These are phyloP conservation scores for Silurus meridionalis DNA, from an alignment of 2,113 vertebrate genomes.

Conservation along the genomic window DNA sequence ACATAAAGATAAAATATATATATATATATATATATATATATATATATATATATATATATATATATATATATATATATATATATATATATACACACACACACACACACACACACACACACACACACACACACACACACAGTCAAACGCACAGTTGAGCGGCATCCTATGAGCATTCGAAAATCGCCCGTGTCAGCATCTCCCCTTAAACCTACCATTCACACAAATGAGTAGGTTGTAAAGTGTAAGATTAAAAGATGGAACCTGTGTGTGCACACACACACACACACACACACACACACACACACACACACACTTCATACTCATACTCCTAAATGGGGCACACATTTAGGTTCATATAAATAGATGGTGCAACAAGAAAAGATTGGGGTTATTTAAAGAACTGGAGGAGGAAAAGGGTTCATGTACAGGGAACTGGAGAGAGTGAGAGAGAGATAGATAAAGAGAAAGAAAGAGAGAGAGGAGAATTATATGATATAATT, in stretches of 20 bases:
- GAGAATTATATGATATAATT: constrained; percentile 53
- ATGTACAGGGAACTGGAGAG: constrained; percentile 59
- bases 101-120: neutral
- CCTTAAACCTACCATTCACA: constrained; percentile 37
- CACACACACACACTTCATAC: neutral
- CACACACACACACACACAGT: neutral
- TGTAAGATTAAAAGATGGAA: constrained; percentile 25
- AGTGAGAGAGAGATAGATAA: constrained; percentile 66
- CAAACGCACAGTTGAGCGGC: neutral
- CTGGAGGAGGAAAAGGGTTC: constrained; percentile 71
- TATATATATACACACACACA: too few species aligned
- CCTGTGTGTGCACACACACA: neutral
- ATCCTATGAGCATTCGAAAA: constrained; percentile 37
- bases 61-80: too few species aligned
- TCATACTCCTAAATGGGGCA: neutral
- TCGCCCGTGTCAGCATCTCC: constrained; percentile 39
- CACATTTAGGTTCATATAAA: constrained; percentile 65
- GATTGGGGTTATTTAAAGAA: constrained; percentile 73
- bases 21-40: too few species aligned
- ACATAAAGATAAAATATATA: too few species aligned
- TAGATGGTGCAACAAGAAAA: constrained; percentile 61
- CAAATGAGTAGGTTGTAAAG: constrained; percentile 29
- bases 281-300: neutral
- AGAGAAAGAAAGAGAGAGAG: constrained; percentile 68
- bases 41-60: too few species aligned